Conservation (phyloP, 2,797 vertebrate genomes). For the Parotocinclus haroldoi region DNA sequence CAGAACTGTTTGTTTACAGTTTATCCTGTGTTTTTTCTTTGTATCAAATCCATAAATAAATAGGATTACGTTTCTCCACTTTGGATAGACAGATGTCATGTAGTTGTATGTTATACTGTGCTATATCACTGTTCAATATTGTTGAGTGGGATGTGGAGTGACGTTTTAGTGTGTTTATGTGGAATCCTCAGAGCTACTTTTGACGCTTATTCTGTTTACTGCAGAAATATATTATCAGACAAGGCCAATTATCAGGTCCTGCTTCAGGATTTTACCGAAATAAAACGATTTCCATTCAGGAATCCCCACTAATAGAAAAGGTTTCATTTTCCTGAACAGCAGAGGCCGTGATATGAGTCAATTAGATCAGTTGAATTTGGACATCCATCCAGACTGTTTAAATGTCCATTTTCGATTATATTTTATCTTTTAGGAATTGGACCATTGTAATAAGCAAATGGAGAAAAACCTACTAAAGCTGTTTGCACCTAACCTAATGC, state of each 20-base stretch:
- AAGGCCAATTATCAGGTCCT: background rate
- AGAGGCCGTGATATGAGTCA: no score
- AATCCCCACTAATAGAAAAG: background rate
- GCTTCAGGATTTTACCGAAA: background rate
- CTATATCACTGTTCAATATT: conserved; percentile 48
- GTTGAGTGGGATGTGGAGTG: conserved; percentile 56
- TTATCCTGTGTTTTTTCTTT: conserved; percentile 51
- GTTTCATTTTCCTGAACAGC: no score
- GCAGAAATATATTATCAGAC: conserved; percentile 1
- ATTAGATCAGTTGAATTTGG: no score
- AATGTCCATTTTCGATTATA: conserved; percentile 1
- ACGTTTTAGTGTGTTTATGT: conserved; percentile 46
- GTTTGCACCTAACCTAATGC: conserved; percentile 46
- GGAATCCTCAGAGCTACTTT: conserved; percentile 69
- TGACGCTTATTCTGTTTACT: conserved; percentile 26
- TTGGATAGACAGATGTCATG: conserved; percentile 54
- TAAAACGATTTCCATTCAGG: background rate
- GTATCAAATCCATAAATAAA: conserved; percentile 37
- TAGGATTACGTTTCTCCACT: conserved; percentile 56
- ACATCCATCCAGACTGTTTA: background rate
- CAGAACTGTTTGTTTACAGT: conserved; percentile 34
- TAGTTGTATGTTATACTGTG: conserved; percentile 44
- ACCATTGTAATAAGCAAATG: background rate
- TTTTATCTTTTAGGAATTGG: conserved; percentile 7
- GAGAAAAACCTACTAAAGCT: conserved; percentile 24